Percentiles rank a stretch among this genome's conserved stretches.
These are phyloP conservation scores for Lophochroa leadbeateri DNA, from an alignment of 2,113 vertebrate species.

Conservation along the genomic window DNA sequence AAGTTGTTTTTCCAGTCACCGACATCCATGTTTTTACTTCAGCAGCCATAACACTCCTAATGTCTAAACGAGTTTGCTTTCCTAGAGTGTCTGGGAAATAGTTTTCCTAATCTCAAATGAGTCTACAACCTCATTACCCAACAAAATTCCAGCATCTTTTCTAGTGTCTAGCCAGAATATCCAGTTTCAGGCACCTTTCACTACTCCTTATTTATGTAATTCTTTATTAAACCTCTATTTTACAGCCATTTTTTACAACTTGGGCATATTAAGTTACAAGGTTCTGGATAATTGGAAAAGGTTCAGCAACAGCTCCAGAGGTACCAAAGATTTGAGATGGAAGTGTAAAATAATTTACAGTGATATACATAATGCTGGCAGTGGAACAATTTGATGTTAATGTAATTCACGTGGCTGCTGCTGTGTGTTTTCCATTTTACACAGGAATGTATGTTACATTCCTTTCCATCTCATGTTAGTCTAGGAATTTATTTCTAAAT, in stretches of 20 bases:
- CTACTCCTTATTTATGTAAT: slow-evolving; percentile 66
- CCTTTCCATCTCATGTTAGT: neutral
- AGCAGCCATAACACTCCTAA: slow-evolving; percentile 55
- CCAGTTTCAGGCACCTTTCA: slow-evolving; percentile 65
- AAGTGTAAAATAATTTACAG: slow-evolving; percentile 34
- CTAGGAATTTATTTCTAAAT: neutral
- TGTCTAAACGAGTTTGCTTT: slow-evolving; percentile 44
- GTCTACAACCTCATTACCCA: slow-evolving; percentile 55
- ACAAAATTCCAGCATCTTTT: slow-evolving; percentile 56
- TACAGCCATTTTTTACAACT: slow-evolving; percentile 51
- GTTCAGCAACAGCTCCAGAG: slow-evolving; percentile 9
- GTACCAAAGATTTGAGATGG: slow-evolving; percentile 1
- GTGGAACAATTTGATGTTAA: neutral
- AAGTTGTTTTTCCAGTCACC: slow-evolving; percentile 22
- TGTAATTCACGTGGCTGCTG: neutral
- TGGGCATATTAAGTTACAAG: slow-evolving; percentile 47
- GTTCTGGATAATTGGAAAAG: slow-evolving; percentile 59
- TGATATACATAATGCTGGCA: neutral
- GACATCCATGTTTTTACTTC: slow-evolving; percentile 29
- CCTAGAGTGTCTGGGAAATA: slow-evolving; percentile 50
- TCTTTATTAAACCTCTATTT: slow-evolving; percentile 68
- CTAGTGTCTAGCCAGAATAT: slow-evolving; percentile 65
- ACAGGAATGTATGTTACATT: neutral
- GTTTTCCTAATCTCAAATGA: slow-evolving; percentile 49
- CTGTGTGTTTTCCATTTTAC: neutral